These are phyloP conservation scores for Zapornia atra DNA, from an alignment of 2,113 vertebrate genomes.

Conservation along the genomic window DNA sequence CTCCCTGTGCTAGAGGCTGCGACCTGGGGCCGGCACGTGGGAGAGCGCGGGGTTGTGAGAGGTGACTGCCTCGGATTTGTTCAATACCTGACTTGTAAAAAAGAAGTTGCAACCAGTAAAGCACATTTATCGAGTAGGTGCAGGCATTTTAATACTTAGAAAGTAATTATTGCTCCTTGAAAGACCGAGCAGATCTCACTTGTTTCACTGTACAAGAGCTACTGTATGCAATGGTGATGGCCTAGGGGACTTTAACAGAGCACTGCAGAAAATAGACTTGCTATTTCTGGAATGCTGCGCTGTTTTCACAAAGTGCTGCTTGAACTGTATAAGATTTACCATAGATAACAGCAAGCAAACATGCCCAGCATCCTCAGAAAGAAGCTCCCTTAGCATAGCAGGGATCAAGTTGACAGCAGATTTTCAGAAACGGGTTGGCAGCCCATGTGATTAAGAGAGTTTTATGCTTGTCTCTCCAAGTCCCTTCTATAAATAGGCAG, in stretches of 20 bases:
- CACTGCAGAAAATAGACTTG: conserved; percentile 39
- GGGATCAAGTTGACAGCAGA: conserved; percentile 36
- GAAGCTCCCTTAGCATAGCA: conserved; percentile 33
- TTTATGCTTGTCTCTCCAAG: conserved; percentile 35
- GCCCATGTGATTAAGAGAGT: conserved; percentile 5
- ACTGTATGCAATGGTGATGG: neutral
- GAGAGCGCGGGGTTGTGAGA: neutral
- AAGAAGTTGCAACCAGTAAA: neutral
- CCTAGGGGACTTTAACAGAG: neutral
- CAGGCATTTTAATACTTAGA: neutral
- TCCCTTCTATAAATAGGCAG: conserved; percentile 47
- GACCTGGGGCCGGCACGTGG: too few relatives aligned
- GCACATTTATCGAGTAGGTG: neutral
- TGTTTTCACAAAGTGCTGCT: conserved; percentile 41
- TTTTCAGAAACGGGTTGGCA: conserved; percentile 47
- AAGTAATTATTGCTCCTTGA: neutral
- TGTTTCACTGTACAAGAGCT: neutral
- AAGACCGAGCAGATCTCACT: neutral
- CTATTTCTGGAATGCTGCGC: conserved; percentile 50
- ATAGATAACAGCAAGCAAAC: conserved; percentile 43
- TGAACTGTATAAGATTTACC: conserved; percentile 26
- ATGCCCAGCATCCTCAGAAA: conserved; percentile 36
- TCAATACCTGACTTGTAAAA: neutral
- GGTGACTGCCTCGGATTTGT: neutral
- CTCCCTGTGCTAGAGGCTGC: neutral